Conservation (phyloP, 1,140 invertebrate species). For the Melipona quadrifasciata region DNA sequence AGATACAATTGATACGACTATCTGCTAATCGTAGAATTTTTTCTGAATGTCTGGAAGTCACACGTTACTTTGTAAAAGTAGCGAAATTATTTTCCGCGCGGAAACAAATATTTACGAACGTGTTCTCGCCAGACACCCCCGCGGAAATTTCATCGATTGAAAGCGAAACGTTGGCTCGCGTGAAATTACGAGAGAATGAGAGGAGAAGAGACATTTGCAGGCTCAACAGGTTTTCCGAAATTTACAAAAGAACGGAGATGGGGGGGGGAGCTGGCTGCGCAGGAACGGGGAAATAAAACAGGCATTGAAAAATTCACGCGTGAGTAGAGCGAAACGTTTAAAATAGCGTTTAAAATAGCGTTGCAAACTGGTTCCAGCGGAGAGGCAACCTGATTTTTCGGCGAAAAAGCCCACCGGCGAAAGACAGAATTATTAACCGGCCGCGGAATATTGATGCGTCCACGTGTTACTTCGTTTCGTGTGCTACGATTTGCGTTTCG, state of each 20-base stretch:
- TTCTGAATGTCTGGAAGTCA: background rate
- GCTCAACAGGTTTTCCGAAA: slow-evolving; percentile 1
- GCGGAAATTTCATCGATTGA: background rate
- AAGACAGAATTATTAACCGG: slow-evolving; percentile 40
- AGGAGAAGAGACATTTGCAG: background rate
- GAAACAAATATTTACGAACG: background rate
- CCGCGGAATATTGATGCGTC: slow-evolving; percentile 31
- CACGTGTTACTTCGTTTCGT: slow-evolving; percentile 22
- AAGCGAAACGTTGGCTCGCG: background rate
- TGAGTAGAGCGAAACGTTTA: background rate
- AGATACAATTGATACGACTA: too few relatives aligned
- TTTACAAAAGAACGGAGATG: background rate
- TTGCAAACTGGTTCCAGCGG: background rate
- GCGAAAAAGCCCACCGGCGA: background rate
- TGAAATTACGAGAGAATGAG: background rate
- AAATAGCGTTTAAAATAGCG: too few relatives aligned
- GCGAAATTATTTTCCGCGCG: background rate
- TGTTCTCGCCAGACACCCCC: too few relatives aligned
- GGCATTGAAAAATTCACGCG: background rate
- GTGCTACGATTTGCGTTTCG: slow-evolving; percentile 20
- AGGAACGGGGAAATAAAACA: background rate
- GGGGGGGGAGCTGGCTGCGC: too few relatives aligned
- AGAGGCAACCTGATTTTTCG: slow-evolving; percentile 4
- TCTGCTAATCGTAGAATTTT: too few relatives aligned
- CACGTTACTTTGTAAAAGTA: background rate